Conservation (phyloP, 2,113 vertebrate genomes). For the Eclectus roratus region DNA sequence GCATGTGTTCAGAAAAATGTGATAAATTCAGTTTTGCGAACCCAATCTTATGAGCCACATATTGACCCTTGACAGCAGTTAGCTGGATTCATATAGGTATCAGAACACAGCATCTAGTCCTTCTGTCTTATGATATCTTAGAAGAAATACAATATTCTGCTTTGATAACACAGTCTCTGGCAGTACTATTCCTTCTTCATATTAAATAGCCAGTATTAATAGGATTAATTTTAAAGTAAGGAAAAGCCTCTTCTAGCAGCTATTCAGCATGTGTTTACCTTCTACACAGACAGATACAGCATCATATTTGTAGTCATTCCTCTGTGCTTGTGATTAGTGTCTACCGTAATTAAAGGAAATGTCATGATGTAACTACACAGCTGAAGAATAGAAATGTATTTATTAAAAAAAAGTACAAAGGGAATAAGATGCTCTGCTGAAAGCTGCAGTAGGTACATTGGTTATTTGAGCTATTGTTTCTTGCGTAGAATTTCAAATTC, state of each 20-base stretch:
- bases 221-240: not conserved
- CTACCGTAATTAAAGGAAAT: slow-evolving; percentile 10
- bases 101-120: not conserved
- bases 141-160: not conserved
- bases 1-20: not conserved
- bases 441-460: slow-evolving; percentile 20
- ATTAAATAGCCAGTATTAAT: not conserved
- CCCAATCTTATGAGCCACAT: not conserved
- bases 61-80: not conserved
- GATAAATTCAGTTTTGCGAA: slow-evolving; percentile 12
- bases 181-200: not conserved
- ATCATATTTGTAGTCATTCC: not conserved
- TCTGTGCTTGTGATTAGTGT: not conserved
- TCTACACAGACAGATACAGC: not conserved
- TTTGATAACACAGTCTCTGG: not conserved
- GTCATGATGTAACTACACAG: not conserved
- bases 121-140: not conserved
- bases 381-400: not conserved
- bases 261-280: not conserved
- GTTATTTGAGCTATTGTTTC: slow-evolving; percentile 59
- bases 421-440: not conserved
- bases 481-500: slow-evolving; percentile 62
- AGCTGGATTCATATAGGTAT: not conserved
- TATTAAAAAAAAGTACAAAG: not conserved
- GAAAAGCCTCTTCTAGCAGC: not conserved